These are phyloP conservation scores for Beris morrisii DNA, from an alignment of 2,888 invertebrate species.

Conservation along the genomic window DNA sequence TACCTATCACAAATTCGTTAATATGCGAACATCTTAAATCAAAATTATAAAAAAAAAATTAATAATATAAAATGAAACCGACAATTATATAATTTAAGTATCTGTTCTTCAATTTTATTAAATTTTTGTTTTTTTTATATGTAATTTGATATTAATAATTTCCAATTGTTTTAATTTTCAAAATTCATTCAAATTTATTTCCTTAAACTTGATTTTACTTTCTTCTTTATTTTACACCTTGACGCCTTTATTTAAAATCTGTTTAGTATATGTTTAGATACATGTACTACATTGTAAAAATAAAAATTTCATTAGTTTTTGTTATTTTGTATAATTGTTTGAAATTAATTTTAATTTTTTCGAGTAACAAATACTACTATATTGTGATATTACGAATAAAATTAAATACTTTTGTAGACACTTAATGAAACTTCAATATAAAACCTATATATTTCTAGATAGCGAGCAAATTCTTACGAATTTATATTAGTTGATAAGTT, in stretches of 20 bases:
- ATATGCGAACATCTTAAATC: too few species aligned
- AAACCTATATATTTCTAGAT: too few species aligned
- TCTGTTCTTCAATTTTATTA: conserved; percentile 12
- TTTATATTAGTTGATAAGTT: too few species aligned
- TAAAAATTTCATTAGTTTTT: background rate
- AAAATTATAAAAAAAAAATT: too few species aligned
- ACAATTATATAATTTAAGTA: conserved; percentile 4
- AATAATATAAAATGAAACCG: background rate
- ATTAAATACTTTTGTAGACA: too few species aligned
- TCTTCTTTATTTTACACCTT: background rate
- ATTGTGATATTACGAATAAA: too few species aligned
- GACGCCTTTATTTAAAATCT: conserved; percentile 6
- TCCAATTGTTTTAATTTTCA: background rate
- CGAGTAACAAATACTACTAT: background rate
- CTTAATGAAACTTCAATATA: too few species aligned
- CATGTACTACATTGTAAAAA: background rate
- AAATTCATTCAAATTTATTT: background rate
- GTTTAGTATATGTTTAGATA: too few species aligned
- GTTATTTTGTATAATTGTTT: background rate
- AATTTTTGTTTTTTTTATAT: too few species aligned
- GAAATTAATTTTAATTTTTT: background rate
- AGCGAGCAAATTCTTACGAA: too few species aligned
- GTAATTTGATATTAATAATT: too few species aligned
- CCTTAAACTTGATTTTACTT: background rate
- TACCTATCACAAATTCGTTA: too few species aligned